A percentile compares a stretch with the other conserved stretches of the same genome.
Conservation (phyloP, 2,888 invertebrate species). For the Leistus spinibarbis region DNA sequence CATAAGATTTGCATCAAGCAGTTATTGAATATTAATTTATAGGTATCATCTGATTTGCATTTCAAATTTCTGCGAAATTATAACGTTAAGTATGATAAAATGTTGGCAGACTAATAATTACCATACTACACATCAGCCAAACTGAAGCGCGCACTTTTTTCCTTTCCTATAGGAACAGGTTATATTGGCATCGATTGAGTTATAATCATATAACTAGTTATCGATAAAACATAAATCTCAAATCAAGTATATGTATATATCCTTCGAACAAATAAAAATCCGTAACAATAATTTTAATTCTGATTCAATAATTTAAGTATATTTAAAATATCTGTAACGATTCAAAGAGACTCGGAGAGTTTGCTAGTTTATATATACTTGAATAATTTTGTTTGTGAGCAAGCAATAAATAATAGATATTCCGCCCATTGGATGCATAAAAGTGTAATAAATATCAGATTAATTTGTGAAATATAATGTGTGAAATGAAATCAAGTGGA, state of each 20-base stretch:
- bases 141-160: background rate
- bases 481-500: slow-evolving; percentile 10
- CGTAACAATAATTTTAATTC: too few relatives aligned
- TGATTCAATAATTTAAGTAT: background rate
- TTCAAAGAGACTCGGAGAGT: too few relatives aligned
- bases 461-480: background rate
- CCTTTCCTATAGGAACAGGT: background rate
- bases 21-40: background rate
- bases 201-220: background rate
- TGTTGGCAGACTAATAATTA: slow-evolving; percentile 21
- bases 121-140: background rate
- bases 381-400: background rate
- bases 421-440: background rate
- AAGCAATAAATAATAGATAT: background rate
- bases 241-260: too few relatives aligned
- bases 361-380: too few relatives aligned
- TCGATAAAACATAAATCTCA: background rate
- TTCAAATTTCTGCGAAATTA: slow-evolving; percentile 20
- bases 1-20: background rate
- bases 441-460: background rate
- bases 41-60: slow-evolving; percentile 9
- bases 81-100: slow-evolving; percentile 24
- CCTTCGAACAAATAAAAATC: too few relatives aligned
- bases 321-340: too few relatives aligned
- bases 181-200: background rate